Evolutionary conservation across 2,888 invertebrate genomes (phyloP), one percentile per base, ranked within the genome.

Genomic region (Orgyia antiqua): DNA sequence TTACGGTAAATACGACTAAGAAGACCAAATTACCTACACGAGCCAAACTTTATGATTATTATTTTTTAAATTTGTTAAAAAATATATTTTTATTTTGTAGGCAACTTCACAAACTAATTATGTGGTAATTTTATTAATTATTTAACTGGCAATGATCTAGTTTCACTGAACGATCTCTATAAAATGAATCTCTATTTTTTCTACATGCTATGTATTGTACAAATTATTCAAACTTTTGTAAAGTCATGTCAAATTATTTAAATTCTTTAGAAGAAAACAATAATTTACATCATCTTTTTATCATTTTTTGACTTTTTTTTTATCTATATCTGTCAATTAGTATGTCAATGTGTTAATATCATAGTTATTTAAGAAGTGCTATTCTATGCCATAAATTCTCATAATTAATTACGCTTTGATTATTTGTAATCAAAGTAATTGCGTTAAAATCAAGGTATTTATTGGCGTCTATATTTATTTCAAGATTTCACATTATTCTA

Each of bases 141-240:
- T 15, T 11, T 12, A 19, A 13, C 79, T 75, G 64, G 67, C 75
- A 68, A 86, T 83, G 83, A 74, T 68, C 75, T 74, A 53, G 84
- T 86, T 86, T 86, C 83, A 86, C 77, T 83, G 83, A 64, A 68
- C 71, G 78, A 79, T 80, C 78, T 86, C 83, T 80, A 73, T 69
- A 75, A 80, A 78, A 49, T 78, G 79, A 84, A 83, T 82, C 82
- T 84, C 82, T 86, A 86, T 86, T 86, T 86, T 86, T 86, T 83
- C 86, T 84, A 86, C 83, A 80, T 73, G 74, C 79, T 82, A 79
- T 77, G 79, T 78, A 77, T 80, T 78, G 77, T 83, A 84, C 78
- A 86, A 80, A 83, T 74, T 68, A 78, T 71, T 78, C 74, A 72
- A 66, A 73, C 69, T 58, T 76, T 62, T 78, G 72, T 78, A 73